Conservation (phyloP, 2,113 vertebrate genomes). For the Aegithalos caudatus region DNA sequence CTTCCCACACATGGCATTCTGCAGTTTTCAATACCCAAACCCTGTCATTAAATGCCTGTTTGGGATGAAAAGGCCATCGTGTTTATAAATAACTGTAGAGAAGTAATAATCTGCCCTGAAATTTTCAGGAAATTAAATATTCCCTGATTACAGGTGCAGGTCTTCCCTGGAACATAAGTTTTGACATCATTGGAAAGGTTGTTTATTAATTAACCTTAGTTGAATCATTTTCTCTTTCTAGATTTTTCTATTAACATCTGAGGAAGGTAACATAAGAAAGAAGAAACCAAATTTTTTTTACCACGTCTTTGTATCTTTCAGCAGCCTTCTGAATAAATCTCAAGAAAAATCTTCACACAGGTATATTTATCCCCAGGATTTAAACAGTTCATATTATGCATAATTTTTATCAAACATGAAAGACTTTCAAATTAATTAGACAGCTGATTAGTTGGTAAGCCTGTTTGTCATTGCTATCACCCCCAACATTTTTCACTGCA, state of each 20-base stretch:
- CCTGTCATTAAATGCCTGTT: neutral
- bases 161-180: neutral
- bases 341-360: neutral
- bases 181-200: neutral
- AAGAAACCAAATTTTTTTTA: neutral
- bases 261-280: neutral
- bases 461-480: slow-evolving; percentile 40
- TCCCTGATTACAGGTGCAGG: neutral
- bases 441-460: slow-evolving; percentile 20
- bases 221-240: neutral
- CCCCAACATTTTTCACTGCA: slow-evolving; percentile 28
- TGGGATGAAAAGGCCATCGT: neutral
- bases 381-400: neutral
- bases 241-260: neutral
- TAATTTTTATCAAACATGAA: slow-evolving; percentile 51
- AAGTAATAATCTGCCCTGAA: neutral
- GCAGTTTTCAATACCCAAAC: neutral
- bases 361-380: neutral
- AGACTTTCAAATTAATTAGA: slow-evolving; percentile 50
- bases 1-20: neutral
- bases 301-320: neutral
- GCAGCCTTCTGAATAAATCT: neutral
- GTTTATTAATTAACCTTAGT: neutral
- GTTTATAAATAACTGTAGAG: neutral
- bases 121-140: neutral